These are phyloP conservation scores for Sarcophaga carnaria DNA, from an alignment of 2,888 invertebrate species.

Conservation along the genomic window DNA sequence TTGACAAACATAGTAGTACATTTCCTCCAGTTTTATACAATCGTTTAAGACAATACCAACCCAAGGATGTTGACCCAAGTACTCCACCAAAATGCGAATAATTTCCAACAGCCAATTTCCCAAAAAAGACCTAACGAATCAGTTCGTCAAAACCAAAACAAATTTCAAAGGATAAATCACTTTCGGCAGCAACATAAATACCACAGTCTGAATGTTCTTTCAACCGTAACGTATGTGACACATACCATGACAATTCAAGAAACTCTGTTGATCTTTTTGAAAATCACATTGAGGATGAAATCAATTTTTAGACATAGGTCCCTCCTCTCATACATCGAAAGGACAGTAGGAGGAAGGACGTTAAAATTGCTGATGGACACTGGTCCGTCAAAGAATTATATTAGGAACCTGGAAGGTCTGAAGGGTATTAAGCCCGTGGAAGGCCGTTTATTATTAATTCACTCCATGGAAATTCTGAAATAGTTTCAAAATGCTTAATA, in stretches of 20 bases:
- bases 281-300: background rate
- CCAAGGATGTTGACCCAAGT: conserved; percentile 36
- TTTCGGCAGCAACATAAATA: conserved; percentile 1
- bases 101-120: background rate
- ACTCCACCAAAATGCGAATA: conserved; percentile 1
- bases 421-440: conserved; percentile 39
- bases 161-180: conserved; percentile 16
- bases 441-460: conserved; percentile 52
- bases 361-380: background rate
- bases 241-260: no score
- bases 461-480: conserved; percentile 48
- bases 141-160: background rate
- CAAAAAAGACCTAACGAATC: background rate
- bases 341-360: conserved; percentile 26
- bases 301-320: no score
- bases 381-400: conserved; percentile 41
- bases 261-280: background rate
- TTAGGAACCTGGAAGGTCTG: conserved; percentile 30
- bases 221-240: background rate
- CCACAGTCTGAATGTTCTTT: background rate
- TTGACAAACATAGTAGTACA: background rate
- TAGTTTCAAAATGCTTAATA: conserved; percentile 39
- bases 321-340: conserved; percentile 17
- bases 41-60: conserved; percentile 20
- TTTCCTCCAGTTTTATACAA: background rate